Conservation (phyloP, 30 jellyfish, hydroid and myxozoan species). For the Mastigias papua region DNA sequence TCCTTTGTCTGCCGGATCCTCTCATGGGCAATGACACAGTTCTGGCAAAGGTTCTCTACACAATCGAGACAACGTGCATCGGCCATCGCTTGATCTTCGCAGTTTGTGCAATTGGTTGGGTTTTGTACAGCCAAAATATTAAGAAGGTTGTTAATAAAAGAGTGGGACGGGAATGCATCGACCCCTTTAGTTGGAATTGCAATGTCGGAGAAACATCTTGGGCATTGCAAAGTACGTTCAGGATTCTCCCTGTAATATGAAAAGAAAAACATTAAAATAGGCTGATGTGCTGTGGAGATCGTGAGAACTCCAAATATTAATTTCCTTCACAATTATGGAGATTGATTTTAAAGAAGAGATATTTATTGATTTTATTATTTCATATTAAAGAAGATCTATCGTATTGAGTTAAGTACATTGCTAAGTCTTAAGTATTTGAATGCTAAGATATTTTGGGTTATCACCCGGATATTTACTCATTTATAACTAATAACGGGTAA, state of each 20-base stretch:
- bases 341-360: too few species aligned
- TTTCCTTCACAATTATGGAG: too few species aligned
- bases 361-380: too few species aligned
- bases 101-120: conserved; percentile 94
- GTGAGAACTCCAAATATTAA: too few species aligned
- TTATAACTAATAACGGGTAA: too few species aligned
- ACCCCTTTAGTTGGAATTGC: conserved; percentile 95
- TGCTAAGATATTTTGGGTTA: too few species aligned
- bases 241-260: conserved; percentile 61
- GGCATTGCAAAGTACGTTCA: conserved; percentile 86
- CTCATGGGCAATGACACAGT: conserved; percentile 97
- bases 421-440: too few species aligned
- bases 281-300: too few species aligned
- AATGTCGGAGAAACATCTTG: conserved; percentile 84
- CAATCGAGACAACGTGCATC: conserved; percentile 96
- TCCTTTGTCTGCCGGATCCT: conserved; percentile 97
- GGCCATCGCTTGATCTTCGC: conserved; percentile 97
- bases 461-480: too few species aligned
- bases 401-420: too few species aligned
- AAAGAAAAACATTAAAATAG: not conserved
- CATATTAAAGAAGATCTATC: too few species aligned
- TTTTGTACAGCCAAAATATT: conserved; percentile 89
- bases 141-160: conserved; percentile 89
- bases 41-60: conserved; percentile 92
- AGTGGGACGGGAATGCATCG: conserved; percentile 93